These are phyloP conservation scores for Sebastiscus albofasciatus DNA, from an alignment of 2,797 vertebrate species.

Conservation along the genomic window DNA sequence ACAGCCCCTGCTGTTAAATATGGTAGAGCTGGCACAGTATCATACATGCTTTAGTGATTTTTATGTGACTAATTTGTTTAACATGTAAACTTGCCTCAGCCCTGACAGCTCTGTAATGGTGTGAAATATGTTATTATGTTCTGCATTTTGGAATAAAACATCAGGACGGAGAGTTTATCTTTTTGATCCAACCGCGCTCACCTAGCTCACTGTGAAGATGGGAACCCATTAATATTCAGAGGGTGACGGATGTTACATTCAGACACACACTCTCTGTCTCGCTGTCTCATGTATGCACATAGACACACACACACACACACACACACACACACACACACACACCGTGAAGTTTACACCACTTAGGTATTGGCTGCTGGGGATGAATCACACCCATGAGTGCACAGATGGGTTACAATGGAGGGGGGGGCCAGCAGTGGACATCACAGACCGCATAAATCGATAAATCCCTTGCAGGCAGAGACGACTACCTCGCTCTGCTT, in stretches of 20 bases:
- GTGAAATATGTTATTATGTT: background rate
- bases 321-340: background rate
- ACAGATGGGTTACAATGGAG: constrained; percentile 45
- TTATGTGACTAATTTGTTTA: background rate
- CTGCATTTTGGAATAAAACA: background rate
- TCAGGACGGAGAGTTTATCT: background rate
- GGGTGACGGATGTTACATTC: background rate
- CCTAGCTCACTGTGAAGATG: background rate
- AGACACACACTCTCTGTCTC: background rate
- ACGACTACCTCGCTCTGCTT: constrained; percentile 19
- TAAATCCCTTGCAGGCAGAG: constrained; percentile 41
- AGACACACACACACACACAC: background rate
- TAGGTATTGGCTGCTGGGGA: constrained; percentile 30
- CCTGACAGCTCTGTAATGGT: background rate
- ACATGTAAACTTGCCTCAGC: background rate
- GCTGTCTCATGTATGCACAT: background rate
- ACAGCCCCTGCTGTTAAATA: constrained; percentile 4
- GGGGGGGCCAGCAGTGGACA: constrained; percentile 17
- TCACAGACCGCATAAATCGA: constrained; percentile 52
- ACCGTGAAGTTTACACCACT: constrained; percentile 39
- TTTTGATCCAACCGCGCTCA: background rate
- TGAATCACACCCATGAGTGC: constrained; percentile 46
- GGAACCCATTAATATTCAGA: constrained; percentile 35
- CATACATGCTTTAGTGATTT: background rate
- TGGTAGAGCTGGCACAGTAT: background rate